Percentiles rank a stretch among this genome's conserved stretches.
phyloP scores from a whole-genome alignment of 2,888 invertebrate genomes.

The Carabus problematicus region DNA sequence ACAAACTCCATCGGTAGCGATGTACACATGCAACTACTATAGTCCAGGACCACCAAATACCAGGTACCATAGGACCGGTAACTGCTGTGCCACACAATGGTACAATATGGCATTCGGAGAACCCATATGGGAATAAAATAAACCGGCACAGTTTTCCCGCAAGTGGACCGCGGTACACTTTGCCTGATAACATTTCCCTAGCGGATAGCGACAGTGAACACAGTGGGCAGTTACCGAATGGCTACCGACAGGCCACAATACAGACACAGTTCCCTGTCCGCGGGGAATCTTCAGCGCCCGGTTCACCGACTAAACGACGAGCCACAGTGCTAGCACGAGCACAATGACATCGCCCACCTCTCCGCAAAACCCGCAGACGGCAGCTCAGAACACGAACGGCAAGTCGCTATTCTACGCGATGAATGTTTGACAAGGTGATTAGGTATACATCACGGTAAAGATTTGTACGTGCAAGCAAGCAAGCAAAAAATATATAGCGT shows the following conservation, averaged over 20 bases:
- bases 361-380: constrained; percentile 61
- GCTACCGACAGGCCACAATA: constrained; percentile 51
- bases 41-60: constrained; percentile 48
- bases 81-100: constrained; percentile 47
- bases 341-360: constrained; percentile 60
- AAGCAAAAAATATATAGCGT: constrained; percentile 3
- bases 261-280: constrained; percentile 48
- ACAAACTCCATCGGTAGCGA: constrained; percentile 54
- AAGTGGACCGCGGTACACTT: constrained; percentile 51
- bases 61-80: constrained; percentile 52
- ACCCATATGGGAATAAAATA: constrained; percentile 52
- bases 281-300: constrained; percentile 58
- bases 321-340: constrained; percentile 54
- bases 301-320: constrained; percentile 63
- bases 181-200: constrained; percentile 53
- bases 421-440: constrained; percentile 82
- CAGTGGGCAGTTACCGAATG: constrained; percentile 52
- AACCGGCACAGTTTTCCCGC: constrained; percentile 56
- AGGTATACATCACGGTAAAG: constrained; percentile 57
- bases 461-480: constrained; percentile 46
- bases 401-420: constrained; percentile 80
- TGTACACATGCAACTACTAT: constrained; percentile 52
- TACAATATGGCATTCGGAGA: constrained; percentile 51
- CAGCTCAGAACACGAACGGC: constrained; percentile 51
- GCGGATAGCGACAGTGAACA: constrained; percentile 55